Evolutionary conservation across 2,113 vertebrate genomes (phyloP), one percentile per base, ranked within the genome.

Genomic region (Pachycephala philippinensis): DNA sequence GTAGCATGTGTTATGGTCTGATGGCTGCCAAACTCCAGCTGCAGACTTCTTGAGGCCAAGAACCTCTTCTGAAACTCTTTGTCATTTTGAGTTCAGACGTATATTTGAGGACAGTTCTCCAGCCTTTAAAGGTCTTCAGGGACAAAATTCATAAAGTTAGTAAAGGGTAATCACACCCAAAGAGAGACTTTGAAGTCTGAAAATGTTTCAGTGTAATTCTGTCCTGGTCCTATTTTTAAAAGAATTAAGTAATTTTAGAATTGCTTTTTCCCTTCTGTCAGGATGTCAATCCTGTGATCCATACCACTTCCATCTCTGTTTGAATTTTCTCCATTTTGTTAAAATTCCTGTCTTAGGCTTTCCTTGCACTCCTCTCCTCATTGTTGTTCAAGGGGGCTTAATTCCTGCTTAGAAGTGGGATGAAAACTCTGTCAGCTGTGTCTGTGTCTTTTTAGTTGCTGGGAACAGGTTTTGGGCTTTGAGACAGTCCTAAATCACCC

Each of bases 11-110:
- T 94, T 97, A 81, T 64, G 63, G 56, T 90, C 72, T 84, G 64
- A 77, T 90, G 64, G 56, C 85, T 96, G 96, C 95, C 95, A 96
- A 96, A 94, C 88, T 96, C 88, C 92, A 96, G 93, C 91, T 96
- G 93, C 85, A 96, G 66, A 47, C 47, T 90, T 89, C 72, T 77
- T 84, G 72, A 89, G 76, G 85, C 92, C 95, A 94, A 92, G 53
- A 86, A 64, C 49, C 52, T 96, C 76, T 92, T 75, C 82, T 89
- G 71, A 94, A 96, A 77, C 44, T 74, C 68, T 94, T 79, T 78
- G 92, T 91, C 83, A 78, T 86, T 93, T 95, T 63, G 60, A 60
- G 44, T 52, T 83, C 59, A 88, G 39, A 88, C 0, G 4, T 91
- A 27, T 87, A 79, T 83, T 92, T 5, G 5, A 92, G 87, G 92